A percentile compares a stretch with the other conserved stretches of the same genome.
These are phyloP conservation scores for Penaeus indicus DNA, from an alignment of 1,140 invertebrate genomes.

Conservation along the genomic window DNA sequence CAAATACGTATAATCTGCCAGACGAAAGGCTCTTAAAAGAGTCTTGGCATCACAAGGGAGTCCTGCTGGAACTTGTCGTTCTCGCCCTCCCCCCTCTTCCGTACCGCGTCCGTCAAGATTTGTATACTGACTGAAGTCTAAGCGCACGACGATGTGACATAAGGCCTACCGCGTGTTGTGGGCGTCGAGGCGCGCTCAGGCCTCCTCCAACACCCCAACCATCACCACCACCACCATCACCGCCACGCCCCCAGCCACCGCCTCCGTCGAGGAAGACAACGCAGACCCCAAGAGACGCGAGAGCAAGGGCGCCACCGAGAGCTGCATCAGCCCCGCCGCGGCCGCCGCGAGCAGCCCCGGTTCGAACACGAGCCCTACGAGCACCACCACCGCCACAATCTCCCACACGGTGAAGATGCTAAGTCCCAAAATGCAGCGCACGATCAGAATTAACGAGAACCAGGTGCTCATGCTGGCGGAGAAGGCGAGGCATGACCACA, in stretches of 20 bases:
- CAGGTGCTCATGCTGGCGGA: conserved; percentile 85
- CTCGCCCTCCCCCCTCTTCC: too few species aligned
- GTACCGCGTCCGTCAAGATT: too few species aligned
- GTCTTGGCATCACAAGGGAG: too few species aligned
- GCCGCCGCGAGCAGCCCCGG: background rate
- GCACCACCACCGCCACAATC: conserved; percentile 51
- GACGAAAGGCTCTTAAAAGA: too few species aligned
- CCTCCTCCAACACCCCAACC: conserved; percentile 32
- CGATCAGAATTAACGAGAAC: conserved; percentile 83
- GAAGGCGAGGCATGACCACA: conserved; percentile 84
- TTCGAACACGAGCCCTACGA: background rate
- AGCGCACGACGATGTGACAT: conserved; percentile 49
- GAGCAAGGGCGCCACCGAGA: background rate
- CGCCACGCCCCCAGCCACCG: background rate
- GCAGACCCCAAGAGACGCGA: too few species aligned
- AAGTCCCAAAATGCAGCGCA: conserved; percentile 87
- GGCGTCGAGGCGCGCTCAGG: conserved; percentile 44
- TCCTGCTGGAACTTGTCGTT: too few species aligned
- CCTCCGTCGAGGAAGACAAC: too few species aligned
- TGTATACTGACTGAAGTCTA: too few species aligned
- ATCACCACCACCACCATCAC: conserved; percentile 29
- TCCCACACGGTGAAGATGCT: conserved; percentile 73
- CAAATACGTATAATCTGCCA: too few species aligned
- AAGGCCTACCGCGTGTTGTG: conserved; percentile 50
- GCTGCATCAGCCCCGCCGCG: background rate